phyloP scores from a whole-genome alignment of 2,797 vertebrate genomes.

The Hydrophis major region DNA sequence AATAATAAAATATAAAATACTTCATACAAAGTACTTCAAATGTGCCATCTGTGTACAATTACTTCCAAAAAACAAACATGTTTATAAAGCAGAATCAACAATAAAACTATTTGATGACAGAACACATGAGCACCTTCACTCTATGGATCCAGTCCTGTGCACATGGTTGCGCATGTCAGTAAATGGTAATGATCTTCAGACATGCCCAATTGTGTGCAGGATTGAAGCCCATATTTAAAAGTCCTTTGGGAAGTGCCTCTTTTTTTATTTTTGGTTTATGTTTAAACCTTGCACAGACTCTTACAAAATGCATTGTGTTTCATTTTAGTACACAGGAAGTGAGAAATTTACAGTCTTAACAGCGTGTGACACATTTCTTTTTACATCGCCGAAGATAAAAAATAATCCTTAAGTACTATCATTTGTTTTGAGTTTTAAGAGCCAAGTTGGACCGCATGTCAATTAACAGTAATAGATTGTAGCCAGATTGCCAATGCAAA shows the following conservation, averaged over 20 bases:
- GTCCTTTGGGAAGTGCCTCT: slow-evolving; percentile 80
- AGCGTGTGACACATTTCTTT: slow-evolving; percentile 70
- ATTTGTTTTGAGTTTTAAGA: slow-evolving; percentile 68
- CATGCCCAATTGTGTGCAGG: slow-evolving; percentile 8
- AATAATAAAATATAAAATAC: slow-evolving; percentile 80
- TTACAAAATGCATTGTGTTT: slow-evolving; percentile 59
- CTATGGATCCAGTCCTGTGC: slow-evolving; percentile 48
- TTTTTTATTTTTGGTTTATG: slow-evolving; percentile 70
- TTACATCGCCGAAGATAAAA: slow-evolving; percentile 69
- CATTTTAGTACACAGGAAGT: slow-evolving; percentile 66
- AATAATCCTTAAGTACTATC: slow-evolving; percentile 68
- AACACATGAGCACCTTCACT: slow-evolving; percentile 75
- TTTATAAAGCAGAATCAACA: slow-evolving; percentile 72
- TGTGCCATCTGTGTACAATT: slow-evolving; percentile 76
- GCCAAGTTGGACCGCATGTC: slow-evolving; percentile 61
- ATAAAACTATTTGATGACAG: slow-evolving; percentile 70
- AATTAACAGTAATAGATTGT: slow-evolving; percentile 58
- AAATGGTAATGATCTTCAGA: slow-evolving; percentile 8
- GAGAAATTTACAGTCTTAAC: slow-evolving; percentile 65
- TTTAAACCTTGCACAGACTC: slow-evolving; percentile 65
- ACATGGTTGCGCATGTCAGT: slow-evolving; percentile 12
- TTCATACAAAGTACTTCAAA: slow-evolving; percentile 76
- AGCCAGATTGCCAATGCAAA: slow-evolving; percentile 70
- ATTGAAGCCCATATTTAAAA: slow-evolving; percentile 43
- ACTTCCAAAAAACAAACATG: slow-evolving; percentile 73